phyloP scores from a whole-genome alignment of 2,113 vertebrate genomes.

The Chaetodon trifascialis region DNA sequence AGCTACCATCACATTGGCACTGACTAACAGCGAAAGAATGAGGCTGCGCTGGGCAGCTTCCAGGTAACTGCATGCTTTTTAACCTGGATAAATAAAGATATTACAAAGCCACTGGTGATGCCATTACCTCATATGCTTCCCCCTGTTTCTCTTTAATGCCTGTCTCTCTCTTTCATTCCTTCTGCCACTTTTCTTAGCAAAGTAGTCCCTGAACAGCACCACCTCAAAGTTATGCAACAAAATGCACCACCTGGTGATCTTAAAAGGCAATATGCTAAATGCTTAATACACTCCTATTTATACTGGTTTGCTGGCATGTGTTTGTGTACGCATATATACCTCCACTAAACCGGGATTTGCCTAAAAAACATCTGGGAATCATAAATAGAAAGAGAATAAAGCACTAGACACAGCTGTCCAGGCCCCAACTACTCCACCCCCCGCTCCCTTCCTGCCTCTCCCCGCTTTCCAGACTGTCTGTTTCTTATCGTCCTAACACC shows the following conservation, averaged over 20 bases:
- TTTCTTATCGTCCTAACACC: constrained; percentile 79
- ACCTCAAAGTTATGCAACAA: constrained; percentile 1
- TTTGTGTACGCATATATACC: neutral
- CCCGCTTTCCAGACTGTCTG: constrained; percentile 70
- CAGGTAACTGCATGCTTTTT: constrained; percentile 15
- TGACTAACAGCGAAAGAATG: constrained; percentile 36
- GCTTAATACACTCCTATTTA: constrained; percentile 10
- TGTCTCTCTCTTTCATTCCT: neutral
- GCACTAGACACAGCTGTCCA: constrained; percentile 64
- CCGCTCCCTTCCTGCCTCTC: constrained; percentile 64
- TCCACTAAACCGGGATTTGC: constrained; percentile 35
- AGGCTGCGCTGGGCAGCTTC: constrained; percentile 22
- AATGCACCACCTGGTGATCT: constrained; percentile 31
- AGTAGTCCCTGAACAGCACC: constrained; percentile 2
- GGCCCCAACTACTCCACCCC: constrained; percentile 26
- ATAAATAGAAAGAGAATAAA: constrained; percentile 60
- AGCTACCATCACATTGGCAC: constrained; percentile 19
- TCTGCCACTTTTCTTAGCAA: neutral
- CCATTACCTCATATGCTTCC: constrained; percentile 9
- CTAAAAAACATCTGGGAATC: constrained; percentile 73
- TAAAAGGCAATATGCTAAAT: neutral
- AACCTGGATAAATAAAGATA: constrained; percentile 36
- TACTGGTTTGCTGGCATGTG: constrained; percentile 11
- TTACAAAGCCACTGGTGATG: constrained; percentile 4
- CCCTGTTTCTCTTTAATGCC: constrained; percentile 7